These are phyloP conservation scores for Fregetta grallaria DNA, from an alignment of 2,113 vertebrate genomes.

Conservation along the genomic window DNA sequence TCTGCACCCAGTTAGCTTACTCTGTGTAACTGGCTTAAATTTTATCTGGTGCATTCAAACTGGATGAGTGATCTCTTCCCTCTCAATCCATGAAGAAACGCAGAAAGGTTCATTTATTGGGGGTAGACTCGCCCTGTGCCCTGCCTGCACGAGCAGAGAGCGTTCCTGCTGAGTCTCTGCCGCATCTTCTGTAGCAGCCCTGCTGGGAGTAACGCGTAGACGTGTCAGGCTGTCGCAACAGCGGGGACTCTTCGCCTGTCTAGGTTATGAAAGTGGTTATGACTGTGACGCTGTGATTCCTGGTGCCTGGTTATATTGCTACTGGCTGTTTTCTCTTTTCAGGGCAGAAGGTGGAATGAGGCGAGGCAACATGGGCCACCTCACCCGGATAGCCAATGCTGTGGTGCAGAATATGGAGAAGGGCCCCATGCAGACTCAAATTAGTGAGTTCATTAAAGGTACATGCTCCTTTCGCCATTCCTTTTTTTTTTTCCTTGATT, in stretches of 20 bases:
- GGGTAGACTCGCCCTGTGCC: rapidly evolving
- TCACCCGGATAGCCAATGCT: conserved; percentile 92
- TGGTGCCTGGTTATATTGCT: neutral
- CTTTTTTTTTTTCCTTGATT: no score
- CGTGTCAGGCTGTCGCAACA: rapidly evolving
- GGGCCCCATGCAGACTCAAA: conserved; percentile 85
- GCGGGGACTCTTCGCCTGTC: rapidly evolving
- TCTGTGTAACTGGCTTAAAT: neutral
- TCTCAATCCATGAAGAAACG: rapidly evolving
- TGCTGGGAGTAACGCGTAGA: rapidly evolving
- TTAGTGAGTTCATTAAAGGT: conserved; percentile 91
- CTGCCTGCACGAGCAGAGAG: neutral
- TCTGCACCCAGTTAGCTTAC: neutral
- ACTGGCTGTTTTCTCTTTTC: neutral
- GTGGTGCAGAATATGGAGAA: conserved; percentile 94
- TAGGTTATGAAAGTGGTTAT: no score
- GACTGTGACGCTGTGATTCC: rapidly evolving
- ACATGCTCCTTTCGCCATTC: neutral
- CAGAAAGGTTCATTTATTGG: neutral
- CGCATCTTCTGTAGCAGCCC: neutral
- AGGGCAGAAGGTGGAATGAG: conserved; percentile 91
- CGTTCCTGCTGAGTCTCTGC: neutral
- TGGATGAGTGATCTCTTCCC: neutral
- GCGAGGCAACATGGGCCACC: conserved; percentile 95
- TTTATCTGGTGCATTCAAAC: rapidly evolving